Base-by-base conservation (phyloP, 2,113 vertebrate genomes). In the Psephotus haematonotus region DNA sequence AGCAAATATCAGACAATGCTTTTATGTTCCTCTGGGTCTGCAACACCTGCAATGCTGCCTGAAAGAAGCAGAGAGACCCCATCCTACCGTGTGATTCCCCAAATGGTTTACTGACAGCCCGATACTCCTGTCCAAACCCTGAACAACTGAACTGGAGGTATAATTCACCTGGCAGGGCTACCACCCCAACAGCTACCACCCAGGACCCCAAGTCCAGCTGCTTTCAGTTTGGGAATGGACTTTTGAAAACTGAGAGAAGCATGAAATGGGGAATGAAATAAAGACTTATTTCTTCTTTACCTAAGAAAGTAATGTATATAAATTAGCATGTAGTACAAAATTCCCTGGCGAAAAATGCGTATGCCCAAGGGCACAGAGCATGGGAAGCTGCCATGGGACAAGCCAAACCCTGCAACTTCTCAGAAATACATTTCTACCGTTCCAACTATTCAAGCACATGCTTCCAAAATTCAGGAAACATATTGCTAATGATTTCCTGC, bases 401-500 rank as follows among this genome's bases (percentile, higher is more conserved):
- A 90, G 55, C 39, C 82, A 91, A 91, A 70, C 13, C 22, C 62
- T 52, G 70, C 37, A 75, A 35, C 57, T 95, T 95, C 92, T 83
- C 68, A 92, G 82, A 94, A 97, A 94, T 63, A 72, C 69, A 69
- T 80, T 80, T 72, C 53, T 33, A 60, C n/a, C 1, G 0, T 64
- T 93, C 46, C 82, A 80, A n/a, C 39, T 63, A 47, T 55, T 77
- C 0, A 0, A 50, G 41, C 19, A 69, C 37, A 27, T 41, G 15
- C 74, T 83, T 49, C 80, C 2, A 0, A 94, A 82, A 96, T 67
- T 90, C 79, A 92, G 95, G 92, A 95, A 96, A 78, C 72, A 75
- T 41, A 53, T 71, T 78, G 88, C 60, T 93, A 68, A 86, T 57
- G n/a, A 93, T 76, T 96, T 93, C 90, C 93, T 93, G 39, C 67